These are phyloP conservation scores for Ischnus inquisitorius DNA, from an alignment of 2,888 invertebrate genomes.

Conservation along the genomic window DNA sequence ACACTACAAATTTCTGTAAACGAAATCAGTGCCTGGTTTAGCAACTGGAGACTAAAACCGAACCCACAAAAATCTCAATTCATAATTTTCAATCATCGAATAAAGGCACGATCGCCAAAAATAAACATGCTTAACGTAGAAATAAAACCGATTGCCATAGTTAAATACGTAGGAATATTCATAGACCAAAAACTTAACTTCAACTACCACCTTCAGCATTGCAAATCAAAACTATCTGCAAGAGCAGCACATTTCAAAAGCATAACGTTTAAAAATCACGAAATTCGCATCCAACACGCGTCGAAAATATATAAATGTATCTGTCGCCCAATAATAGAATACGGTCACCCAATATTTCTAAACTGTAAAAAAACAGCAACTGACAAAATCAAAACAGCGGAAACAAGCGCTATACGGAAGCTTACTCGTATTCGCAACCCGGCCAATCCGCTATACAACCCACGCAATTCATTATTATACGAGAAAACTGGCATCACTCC, in stretches of 20 bases:
- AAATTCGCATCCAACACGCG: slow-evolving; percentile 4
- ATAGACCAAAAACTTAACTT: slow-evolving; percentile 32
- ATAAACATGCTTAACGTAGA: slow-evolving; percentile 20
- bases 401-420: slow-evolving; percentile 30
- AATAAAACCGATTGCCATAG: background rate
- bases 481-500: slow-evolving; percentile 12
- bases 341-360: slow-evolving; percentile 9
- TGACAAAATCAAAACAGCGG: slow-evolving; percentile 35
- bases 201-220: background rate
- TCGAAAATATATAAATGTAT: slow-evolving; percentile 48
- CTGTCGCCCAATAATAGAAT: slow-evolving; percentile 24
- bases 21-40: slow-evolving; percentile 8
- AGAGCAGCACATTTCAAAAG: slow-evolving; percentile 31
- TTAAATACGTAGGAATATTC: slow-evolving; percentile 34
- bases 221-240: slow-evolving; percentile 7
- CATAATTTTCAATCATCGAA: slow-evolving; percentile 25
- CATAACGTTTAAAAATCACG: slow-evolving; percentile 26
- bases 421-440: slow-evolving; percentile 1
- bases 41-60: slow-evolving; percentile 41
- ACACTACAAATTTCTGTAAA: background rate
- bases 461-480: background rate
- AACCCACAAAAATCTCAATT: slow-evolving; percentile 31
- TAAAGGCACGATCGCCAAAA: slow-evolving; percentile 13
- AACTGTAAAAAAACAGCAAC: background rate
- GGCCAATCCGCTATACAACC: background rate